phyloP scores from a whole-genome alignment of 2,113 vertebrate genomes.

The Carollia perspicillata region DNA sequence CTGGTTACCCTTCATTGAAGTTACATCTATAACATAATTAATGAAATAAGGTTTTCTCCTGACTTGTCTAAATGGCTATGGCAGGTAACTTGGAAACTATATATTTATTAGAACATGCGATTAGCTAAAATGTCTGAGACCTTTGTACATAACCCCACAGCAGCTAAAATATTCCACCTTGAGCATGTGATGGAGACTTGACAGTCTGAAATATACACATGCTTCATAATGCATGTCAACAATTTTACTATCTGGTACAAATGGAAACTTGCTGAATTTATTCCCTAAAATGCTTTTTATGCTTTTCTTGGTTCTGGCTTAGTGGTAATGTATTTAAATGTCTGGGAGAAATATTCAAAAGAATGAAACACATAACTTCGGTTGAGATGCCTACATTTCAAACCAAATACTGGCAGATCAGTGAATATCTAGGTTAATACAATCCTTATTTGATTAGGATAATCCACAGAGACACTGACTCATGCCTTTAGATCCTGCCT shows the following conservation, averaged over 20 bases:
- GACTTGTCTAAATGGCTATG: constrained; percentile 22
- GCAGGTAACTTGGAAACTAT: constrained; percentile 30
- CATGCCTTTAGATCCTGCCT: constrained; percentile 76
- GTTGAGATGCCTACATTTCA: constrained; percentile 84
- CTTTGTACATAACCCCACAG: neutral
- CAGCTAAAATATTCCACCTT: neutral
- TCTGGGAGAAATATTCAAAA: constrained; percentile 78
- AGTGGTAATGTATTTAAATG: constrained; percentile 84
- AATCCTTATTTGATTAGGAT: constrained; percentile 79
- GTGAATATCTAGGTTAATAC: constrained; percentile 73
- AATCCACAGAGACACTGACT: constrained; percentile 73
- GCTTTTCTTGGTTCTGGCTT: constrained; percentile 75
- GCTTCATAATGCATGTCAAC: constrained; percentile 71
- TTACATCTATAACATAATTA: constrained; percentile 63
- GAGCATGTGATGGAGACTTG: neutral
- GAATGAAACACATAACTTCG: constrained; percentile 81
- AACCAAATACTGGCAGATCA: constrained; percentile 75
- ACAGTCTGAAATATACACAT: constrained; percentile 46
- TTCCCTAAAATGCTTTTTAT: constrained; percentile 74
- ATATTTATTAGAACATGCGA: neutral
- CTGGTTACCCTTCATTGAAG: constrained; percentile 47
- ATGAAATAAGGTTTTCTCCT: constrained; percentile 59
- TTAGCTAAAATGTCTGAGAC: neutral
- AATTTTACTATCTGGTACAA: constrained; percentile 77
- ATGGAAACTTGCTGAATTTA: constrained; percentile 77